phyloP scores from a whole-genome alignment of 2,888 invertebrate species.

The Conchocele bisecta region DNA sequence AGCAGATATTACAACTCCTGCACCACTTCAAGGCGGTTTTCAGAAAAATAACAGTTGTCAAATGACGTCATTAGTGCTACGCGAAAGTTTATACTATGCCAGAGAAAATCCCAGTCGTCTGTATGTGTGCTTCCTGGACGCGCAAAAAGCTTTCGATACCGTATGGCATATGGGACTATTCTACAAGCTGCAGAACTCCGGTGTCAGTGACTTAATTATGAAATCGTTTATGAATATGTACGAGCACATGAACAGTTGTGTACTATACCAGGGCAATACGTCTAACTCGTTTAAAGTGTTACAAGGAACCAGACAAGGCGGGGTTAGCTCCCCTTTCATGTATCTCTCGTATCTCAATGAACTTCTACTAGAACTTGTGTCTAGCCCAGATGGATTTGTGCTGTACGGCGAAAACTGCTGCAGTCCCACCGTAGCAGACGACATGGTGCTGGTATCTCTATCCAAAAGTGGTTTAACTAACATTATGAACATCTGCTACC shows the following conservation, averaged over 20 bases:
- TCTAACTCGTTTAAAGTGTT: slow-evolving; percentile 9
- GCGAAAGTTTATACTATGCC: not conserved
- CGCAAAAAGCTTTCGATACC: slow-evolving; percentile 14
- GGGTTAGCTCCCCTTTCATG: slow-evolving; percentile 12
- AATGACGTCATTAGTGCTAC: slow-evolving; percentile 11
- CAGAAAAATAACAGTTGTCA: slow-evolving; percentile 2
- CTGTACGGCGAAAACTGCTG: not conserved
- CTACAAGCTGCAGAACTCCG: slow-evolving; percentile 4
- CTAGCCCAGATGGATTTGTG: slow-evolving; percentile 2
- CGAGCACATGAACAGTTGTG: not conserved
- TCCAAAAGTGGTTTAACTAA: not conserved
- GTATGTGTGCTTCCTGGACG: slow-evolving; percentile 26
- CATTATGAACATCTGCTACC: slow-evolving; percentile 2
- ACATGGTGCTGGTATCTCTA: slow-evolving; percentile 11
- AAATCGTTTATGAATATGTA: not conserved
- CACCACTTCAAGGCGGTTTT: too few relatives aligned
- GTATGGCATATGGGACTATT: slow-evolving; percentile 31
- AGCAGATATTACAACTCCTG: too few relatives aligned
- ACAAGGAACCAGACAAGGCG: slow-evolving; percentile 22
- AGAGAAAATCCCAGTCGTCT: not conserved
- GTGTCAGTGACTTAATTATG: not conserved
- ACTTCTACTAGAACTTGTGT: not conserved
- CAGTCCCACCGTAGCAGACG: slow-evolving; percentile 23
- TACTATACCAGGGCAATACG: not conserved
- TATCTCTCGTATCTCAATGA: slow-evolving; percentile 11